phyloP scores from a whole-genome alignment of 2,113 vertebrate genomes.

The Saimiri boliviensis region DNA sequence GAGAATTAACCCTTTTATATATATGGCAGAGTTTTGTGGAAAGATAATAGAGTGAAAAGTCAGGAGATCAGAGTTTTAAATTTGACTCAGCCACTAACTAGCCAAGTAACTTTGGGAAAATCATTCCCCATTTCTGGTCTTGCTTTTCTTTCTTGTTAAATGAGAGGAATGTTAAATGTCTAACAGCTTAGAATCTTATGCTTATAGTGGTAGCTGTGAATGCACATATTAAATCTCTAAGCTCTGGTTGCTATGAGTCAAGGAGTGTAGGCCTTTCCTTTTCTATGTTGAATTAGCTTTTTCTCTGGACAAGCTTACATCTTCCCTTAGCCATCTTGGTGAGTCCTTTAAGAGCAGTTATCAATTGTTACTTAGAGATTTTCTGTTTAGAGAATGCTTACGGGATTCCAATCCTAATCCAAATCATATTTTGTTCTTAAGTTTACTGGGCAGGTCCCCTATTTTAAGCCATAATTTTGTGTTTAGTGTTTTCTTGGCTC shows the following conservation, averaged over 20 bases:
- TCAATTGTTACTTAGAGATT: not conserved
- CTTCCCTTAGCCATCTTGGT: not conserved
- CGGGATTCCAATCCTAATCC: not conserved
- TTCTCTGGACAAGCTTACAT: not conserved
- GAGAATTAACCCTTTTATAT: not conserved
- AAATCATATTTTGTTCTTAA: constrained; percentile 33
- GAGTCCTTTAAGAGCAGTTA: not conserved
- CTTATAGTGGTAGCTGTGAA: not conserved
- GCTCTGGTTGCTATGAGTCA: not conserved
- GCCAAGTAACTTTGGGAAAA: not conserved
- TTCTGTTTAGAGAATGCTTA: not conserved
- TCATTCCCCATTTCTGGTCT: not conserved
- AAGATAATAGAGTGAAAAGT: constrained; percentile 1
- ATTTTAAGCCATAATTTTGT: constrained; percentile 53
- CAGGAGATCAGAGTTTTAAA: not conserved
- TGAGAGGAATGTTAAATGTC: not conserved
- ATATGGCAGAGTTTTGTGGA: not conserved
- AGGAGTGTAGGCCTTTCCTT: not conserved
- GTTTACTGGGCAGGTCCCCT: not conserved
- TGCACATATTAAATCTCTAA: not conserved
- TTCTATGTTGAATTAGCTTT: not conserved
- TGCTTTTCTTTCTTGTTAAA: not conserved
- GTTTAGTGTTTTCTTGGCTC: constrained; percentile 39
- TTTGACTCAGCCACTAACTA: not conserved
- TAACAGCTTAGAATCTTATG: not conserved